Base-by-base conservation (phyloP, 92 coral and sea anemone species). In the Micromussa lordhowensis region DNA sequence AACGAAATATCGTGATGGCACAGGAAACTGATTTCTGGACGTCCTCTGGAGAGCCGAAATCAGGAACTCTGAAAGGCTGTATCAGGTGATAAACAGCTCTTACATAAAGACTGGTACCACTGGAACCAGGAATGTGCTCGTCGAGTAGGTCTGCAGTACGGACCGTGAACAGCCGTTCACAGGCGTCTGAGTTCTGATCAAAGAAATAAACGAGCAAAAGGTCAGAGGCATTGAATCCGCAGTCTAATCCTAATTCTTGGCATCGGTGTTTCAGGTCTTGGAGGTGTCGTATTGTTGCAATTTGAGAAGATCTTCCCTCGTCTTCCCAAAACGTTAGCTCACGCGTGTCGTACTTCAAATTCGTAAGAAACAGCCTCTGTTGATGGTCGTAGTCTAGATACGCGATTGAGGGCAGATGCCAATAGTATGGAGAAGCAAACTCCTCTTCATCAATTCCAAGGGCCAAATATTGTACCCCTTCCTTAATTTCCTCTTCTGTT, bases 21-120 rank as follows among this genome's bases (percentile, higher is more conserved):
- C 89, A 91, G 6, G 92, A 91, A 59, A 91, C 89, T 1, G 94
- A 72, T 32, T 71, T 63, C 48, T 91, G 94, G 17, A 88, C 91
- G 14, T 88, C 91, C 49, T 29, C 58, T 3, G 91, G 94, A 22
- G 44, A 54, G 8, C 94, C 91, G 87, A 87, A 86, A 71, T 86
- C 69, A 10, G 90, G 77, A 4, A 38, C 75, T 19, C 91, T 28
- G 38, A 83, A 91, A 0, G 89, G 94, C 26, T 91, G 84, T 3
- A 87, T 91, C 1, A 87, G 84, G 16, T 91, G 86, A 32, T n/a
- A 83, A 2, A 91, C 90, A 3, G 85, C 88, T 77, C 90, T 82
- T 59, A 91, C 86, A 79, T 82, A 91, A 32, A 91, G 83, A 68
- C 88, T 86, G 15, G 90, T 91, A 0, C 87, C 91, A 21, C 78